Evolutionary conservation across 2,113 vertebrate genomes (phyloP).

Genomic region (Malurus cyaneus): DNA sequence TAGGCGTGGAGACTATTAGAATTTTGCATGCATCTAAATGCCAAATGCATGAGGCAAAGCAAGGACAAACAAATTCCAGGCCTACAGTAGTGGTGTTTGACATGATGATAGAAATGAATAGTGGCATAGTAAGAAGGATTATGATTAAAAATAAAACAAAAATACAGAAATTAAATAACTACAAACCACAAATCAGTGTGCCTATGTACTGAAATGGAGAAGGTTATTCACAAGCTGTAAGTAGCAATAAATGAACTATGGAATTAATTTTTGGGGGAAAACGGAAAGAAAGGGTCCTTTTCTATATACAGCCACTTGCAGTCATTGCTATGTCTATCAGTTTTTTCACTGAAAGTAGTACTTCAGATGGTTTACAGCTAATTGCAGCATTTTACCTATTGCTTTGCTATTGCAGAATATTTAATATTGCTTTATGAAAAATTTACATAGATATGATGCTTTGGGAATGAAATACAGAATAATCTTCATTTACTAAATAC

Average conservation of each 20-base stretch:
- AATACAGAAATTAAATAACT: not conserved
- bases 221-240: not conserved
- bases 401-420: not conserved
- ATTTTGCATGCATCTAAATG: slow-evolving; percentile 40
- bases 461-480: not conserved
- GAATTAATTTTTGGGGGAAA: not conserved
- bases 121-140: not conserved
- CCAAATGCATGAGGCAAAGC: slow-evolving; percentile 27
- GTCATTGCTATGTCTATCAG: not conserved
- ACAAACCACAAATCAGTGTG: not conserved
- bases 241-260: not conserved
- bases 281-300: not conserved
- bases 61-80: slow-evolving; percentile 30
- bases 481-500: not conserved
- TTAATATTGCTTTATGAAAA: not conserved
- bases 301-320: not conserved
- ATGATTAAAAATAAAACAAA: not conserved
- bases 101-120: not conserved
- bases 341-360: not conserved
- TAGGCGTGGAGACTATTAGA: slow-evolving; percentile 17
- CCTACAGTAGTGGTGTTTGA: not conserved
- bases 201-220: not conserved
- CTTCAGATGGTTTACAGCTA: not conserved
- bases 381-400: not conserved
- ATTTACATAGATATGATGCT: not conserved